Evolutionary conservation across 2,113 vertebrate genomes (phyloP).

Genomic region (Ivindomyrus marchei): DNA sequence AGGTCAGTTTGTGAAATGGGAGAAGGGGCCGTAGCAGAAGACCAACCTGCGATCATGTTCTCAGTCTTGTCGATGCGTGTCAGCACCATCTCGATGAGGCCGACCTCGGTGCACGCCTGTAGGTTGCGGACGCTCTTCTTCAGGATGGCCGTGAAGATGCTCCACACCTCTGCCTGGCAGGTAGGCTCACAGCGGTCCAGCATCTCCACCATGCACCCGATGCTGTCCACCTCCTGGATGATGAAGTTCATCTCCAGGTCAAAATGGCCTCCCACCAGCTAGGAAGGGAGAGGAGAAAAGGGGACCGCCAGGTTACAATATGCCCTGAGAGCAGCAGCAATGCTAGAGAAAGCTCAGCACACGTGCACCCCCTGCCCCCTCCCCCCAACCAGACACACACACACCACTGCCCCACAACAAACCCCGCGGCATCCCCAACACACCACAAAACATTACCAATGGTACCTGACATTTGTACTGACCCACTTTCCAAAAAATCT

Average conservation of each 20-base stretch:
- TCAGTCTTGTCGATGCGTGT: conserved; percentile 73
- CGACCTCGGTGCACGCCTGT: conserved; percentile 82
- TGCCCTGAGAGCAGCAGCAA: background rate
- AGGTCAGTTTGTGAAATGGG: background rate
- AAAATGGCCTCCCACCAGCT: conserved; percentile 93
- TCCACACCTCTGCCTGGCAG: conserved; percentile 95
- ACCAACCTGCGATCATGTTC: conserved; percentile 89
- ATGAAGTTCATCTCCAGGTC: conserved; percentile 99
- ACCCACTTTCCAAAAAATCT: background rate
- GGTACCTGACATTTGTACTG: background rate
- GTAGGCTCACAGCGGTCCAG: conserved; percentile 85
- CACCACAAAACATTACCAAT: background rate
- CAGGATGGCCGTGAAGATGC: conserved; percentile 92
- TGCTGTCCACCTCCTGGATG: conserved; percentile 89
- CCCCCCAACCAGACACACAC: background rate
- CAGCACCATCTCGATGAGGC: conserved; percentile 83
- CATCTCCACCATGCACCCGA: conserved; percentile 87
- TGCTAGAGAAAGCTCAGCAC: background rate
- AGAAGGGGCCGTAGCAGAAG: background rate
- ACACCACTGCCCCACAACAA: background rate
- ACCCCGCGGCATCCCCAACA: background rate
- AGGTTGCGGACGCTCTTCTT: conserved; percentile 95
- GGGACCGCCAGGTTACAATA: background rate
- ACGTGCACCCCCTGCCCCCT: background rate
- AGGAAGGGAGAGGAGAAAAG: conserved; percentile 27